Evolutionary conservation across 1,140 invertebrate genomes (phyloP).

Genomic region (Bicyclus anynana): DNA sequence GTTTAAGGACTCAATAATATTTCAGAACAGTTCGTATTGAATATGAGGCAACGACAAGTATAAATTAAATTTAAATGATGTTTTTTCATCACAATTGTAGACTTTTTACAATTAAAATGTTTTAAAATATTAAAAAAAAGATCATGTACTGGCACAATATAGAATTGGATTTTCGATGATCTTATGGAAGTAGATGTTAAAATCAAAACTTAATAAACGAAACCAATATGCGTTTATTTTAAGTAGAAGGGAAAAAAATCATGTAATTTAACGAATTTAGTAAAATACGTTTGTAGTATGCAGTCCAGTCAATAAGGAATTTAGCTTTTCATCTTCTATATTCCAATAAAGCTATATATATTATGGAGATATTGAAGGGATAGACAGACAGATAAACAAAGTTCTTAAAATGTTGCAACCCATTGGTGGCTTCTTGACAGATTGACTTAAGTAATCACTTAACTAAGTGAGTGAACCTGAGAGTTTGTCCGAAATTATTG

Average conservation of each 20-base stretch:
- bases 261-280: too few species aligned
- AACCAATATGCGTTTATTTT: not conserved
- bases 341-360: too few species aligned
- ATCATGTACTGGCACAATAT: constrained; percentile 12
- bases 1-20: not conserved
- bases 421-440: too few species aligned
- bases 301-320: too few species aligned
- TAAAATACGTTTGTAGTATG: too few species aligned
- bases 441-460: too few species aligned
- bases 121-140: constrained; percentile 9
- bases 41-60: constrained; percentile 10
- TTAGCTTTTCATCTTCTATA: too few species aligned
- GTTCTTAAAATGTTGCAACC: too few species aligned
- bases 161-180: constrained; percentile 8
- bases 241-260: not conserved
- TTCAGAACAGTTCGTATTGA: not conserved
- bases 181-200: constrained; percentile 4
- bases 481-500: too few species aligned
- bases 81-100: constrained; percentile 13
- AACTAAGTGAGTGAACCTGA: too few species aligned
- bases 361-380: too few species aligned
- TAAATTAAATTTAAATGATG: constrained; percentile 8
- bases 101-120: constrained; percentile 7
- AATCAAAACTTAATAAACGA: not conserved
- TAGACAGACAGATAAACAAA: too few species aligned